A percentile compares a stretch with the other conserved stretches of the same genome.
Conservation (phyloP, 2,888 invertebrate genomes). For the Dioctria rufipes region DNA sequence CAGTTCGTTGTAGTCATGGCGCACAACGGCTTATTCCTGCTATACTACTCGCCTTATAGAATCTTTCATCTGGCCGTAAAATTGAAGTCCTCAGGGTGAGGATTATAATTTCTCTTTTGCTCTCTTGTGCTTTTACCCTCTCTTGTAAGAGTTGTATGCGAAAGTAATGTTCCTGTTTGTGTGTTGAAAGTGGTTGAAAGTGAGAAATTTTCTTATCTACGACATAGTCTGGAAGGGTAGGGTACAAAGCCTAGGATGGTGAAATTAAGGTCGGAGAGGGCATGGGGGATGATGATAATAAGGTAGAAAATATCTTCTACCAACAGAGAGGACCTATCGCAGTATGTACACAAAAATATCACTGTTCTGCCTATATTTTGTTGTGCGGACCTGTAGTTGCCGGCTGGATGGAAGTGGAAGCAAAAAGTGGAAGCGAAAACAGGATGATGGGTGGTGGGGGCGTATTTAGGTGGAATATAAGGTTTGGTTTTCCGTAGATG, state of each 20-base stretch:
- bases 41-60: neutral
- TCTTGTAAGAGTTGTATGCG: neutral
- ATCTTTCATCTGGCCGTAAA: neutral
- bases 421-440: too few relatives aligned
- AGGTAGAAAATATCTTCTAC: conserved; percentile 7
- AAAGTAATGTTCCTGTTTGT: neutral
- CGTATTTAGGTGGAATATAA: too few relatives aligned
- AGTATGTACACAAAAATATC: conserved; percentile 10
- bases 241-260: neutral
- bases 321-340: neutral
- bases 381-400: conserved; percentile 9
- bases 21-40: neutral
- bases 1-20: neutral
- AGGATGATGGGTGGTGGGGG: too few relatives aligned
- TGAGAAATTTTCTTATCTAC: conserved; percentile 11
- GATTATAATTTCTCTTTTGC: conserved; percentile 3
- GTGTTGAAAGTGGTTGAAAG: conserved; percentile 13
- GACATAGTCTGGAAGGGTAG: neutral
- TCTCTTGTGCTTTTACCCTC: neutral
- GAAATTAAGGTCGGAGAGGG: neutral
- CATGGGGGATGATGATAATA: neutral
- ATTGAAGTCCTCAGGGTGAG: conserved; percentile 4
- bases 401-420: neutral
- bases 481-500: too few relatives aligned
- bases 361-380: neutral